These are phyloP conservation scores for Peromyscus attwateri DNA, from an alignment of 2,797 vertebrate genomes.

Conservation along the genomic window DNA sequence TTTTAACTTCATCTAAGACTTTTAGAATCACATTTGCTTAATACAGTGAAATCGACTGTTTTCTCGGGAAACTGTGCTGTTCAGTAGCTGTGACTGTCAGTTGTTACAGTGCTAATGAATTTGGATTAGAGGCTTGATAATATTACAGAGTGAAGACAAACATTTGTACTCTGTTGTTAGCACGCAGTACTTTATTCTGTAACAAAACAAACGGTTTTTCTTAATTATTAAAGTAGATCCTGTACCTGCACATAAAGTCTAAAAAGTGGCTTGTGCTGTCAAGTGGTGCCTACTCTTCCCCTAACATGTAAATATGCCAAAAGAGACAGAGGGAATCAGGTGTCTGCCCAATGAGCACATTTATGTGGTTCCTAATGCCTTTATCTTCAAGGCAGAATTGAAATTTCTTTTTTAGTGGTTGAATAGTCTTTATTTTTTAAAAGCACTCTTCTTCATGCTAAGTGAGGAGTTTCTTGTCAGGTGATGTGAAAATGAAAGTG, in stretches of 20 bases:
- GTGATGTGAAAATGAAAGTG: background rate
- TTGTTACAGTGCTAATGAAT: constrained; percentile 33
- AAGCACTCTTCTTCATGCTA: background rate
- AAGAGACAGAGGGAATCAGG: background rate
- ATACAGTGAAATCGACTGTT: background rate
- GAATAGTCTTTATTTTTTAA: background rate
- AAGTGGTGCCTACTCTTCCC: constrained; percentile 1
- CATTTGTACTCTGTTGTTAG: constrained; percentile 40
- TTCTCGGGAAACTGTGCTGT: constrained; percentile 9
- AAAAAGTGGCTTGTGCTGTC: background rate
- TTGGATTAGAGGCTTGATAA: background rate
- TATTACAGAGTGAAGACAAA: background rate
- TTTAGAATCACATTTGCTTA: constrained; percentile 9
- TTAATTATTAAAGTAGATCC: background rate
- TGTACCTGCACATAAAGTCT: constrained; percentile 1
- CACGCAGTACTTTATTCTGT: constrained; percentile 13
- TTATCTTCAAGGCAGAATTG: background rate
- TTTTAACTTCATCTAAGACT: background rate
- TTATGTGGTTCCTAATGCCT: background rate
- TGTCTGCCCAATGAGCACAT: background rate
- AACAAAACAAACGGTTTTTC: background rate
- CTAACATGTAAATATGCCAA: background rate
- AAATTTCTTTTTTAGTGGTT: background rate
- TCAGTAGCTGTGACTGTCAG: background rate
- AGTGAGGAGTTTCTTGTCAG: background rate